Percentiles rank a stretch among this genome's conserved stretches.
Conservation (phyloP, 2,888 invertebrate genomes). For the Agrenia bidenticulata region DNA sequence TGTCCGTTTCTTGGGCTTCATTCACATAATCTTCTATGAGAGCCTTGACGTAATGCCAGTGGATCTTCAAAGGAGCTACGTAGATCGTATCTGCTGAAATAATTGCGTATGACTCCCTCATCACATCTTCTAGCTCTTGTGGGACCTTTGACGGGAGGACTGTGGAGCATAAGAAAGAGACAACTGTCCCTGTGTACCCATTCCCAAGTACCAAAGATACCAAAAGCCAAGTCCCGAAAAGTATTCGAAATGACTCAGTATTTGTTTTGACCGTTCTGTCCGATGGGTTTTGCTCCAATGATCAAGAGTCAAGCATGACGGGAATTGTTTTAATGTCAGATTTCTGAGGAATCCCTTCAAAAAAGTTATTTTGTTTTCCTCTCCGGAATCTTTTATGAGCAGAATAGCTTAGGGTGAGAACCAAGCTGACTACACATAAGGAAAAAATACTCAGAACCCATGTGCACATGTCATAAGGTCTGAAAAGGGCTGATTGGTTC, state of each 20-base stretch:
- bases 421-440: neutral
- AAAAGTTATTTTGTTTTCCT: no score
- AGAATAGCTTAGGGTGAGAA: neutral
- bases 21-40: no score
- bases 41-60: no score
- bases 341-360: no score
- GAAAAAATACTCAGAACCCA: neutral
- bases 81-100: constrained; percentile 1
- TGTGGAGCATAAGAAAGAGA: constrained; percentile 9
- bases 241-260: neutral
- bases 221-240: constrained; percentile 7
- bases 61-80: no score
- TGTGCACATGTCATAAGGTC: neutral
- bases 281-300: constrained; percentile 8
- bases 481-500: neutral
- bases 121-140: neutral
- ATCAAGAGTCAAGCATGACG: neutral
- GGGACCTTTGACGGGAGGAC: neutral
- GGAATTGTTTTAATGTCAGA: no score
- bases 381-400: no score
- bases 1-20: neutral
- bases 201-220: neutral
- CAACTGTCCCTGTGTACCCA: constrained; percentile 11
- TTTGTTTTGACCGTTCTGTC: neutral
- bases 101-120: neutral